phyloP scores from a whole-genome alignment of 2,888 invertebrate species.

The Caenorhabditis wallacei region DNA sequence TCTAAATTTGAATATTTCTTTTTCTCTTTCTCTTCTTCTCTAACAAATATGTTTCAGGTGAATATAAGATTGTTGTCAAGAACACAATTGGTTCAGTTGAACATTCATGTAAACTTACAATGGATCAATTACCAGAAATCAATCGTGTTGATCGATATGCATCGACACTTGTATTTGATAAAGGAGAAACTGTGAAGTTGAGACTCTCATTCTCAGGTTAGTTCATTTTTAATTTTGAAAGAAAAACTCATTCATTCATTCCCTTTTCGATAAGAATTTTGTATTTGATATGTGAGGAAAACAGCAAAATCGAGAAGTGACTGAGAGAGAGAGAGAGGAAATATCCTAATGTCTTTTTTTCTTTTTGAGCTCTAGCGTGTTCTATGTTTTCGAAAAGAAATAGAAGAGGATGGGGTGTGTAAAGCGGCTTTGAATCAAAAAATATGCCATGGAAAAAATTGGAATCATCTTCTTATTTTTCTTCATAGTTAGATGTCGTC shows the following conservation, averaged over 20 bases:
- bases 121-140: constrained; percentile 76
- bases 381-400: constrained; percentile 25
- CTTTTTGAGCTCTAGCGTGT: constrained; percentile 46
- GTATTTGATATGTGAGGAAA: constrained; percentile 43
- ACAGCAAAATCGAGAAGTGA: constrained; percentile 32
- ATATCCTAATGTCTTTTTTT: constrained; percentile 38
- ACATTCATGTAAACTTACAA: constrained; percentile 70
- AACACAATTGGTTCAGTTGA: constrained; percentile 63
- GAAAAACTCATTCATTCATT: constrained; percentile 13
- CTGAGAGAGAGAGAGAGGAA: constrained; percentile 13
- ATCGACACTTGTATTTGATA: constrained; percentile 74
- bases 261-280: constrained; percentile 1
- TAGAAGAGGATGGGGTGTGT: constrained; percentile 28
- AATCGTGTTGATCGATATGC: constrained; percentile 75
- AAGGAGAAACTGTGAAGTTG: constrained; percentile 77
- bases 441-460: constrained; percentile 32
- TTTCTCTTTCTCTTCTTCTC: constrained; percentile 8
- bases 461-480: constrained; percentile 48
- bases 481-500: constrained; percentile 26
- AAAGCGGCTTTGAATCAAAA: constrained; percentile 54
- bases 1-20: constrained; percentile 47
- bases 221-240: constrained; percentile 29
- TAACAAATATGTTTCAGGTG: constrained; percentile 36
- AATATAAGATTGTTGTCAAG: constrained; percentile 66
- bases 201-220: constrained; percentile 75